A percentile compares a stretch with the other conserved stretches of the same genome.
phyloP scores from a whole-genome alignment of 1,140 invertebrate genomes.

The Subanguina moxae region DNA sequence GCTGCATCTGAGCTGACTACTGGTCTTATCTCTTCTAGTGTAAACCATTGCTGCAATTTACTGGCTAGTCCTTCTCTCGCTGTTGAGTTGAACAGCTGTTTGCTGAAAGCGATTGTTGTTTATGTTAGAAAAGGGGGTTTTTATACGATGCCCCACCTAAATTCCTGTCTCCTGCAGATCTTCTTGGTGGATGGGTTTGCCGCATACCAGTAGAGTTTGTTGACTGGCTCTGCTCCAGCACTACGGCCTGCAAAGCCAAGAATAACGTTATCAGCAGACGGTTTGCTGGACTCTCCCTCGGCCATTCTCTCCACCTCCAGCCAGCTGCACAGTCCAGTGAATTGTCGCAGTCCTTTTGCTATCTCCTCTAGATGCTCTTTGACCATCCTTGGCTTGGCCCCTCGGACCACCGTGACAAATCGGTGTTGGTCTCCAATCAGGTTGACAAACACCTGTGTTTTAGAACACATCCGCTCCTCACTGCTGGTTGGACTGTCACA shows the following conservation, averaged over 20 bases:
- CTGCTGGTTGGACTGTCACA: constrained; percentile 49
- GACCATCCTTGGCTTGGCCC: constrained; percentile 47
- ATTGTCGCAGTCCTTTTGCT: constrained; percentile 41
- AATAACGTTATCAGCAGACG: background rate
- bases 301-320: constrained; percentile 46
- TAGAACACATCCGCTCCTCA: constrained; percentile 45
- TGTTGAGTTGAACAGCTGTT: constrained; percentile 45
- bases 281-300: constrained; percentile 23
- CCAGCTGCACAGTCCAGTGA: constrained; percentile 46
- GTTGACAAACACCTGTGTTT: constrained; percentile 48
- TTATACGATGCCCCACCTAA: too few species aligned
- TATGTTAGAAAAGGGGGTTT: too few species aligned
- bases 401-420: constrained; percentile 45
- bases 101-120: too few species aligned
- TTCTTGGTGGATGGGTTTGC: constrained; percentile 47
- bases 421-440: constrained; percentile 48
- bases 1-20: constrained; percentile 2
- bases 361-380: constrained; percentile 38
- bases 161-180: constrained; percentile 53
- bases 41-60: constrained; percentile 53
- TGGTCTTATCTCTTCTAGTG: constrained; percentile 36
- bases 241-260: background rate
- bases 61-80: constrained; percentile 41
- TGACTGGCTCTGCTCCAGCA: constrained; percentile 11
- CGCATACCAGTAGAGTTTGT: constrained; percentile 51